A percentile compares a stretch with the other conserved stretches of the same genome.
phyloP scores from a whole-genome alignment of 53 echinoderm and acorn worm genomes.

The Mesocentrotus franciscanus region DNA sequence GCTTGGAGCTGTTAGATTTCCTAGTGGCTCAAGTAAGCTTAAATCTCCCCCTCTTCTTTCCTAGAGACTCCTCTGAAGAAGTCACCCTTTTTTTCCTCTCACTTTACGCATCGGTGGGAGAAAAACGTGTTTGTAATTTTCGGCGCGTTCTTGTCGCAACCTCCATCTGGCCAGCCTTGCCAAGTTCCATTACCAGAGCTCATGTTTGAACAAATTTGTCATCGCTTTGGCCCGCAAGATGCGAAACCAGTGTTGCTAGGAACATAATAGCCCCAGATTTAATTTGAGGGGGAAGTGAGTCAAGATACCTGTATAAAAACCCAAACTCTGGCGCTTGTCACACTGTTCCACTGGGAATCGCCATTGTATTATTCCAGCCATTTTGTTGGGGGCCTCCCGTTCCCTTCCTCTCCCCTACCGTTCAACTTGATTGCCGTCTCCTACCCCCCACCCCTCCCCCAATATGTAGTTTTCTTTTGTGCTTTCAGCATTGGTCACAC shows the following conservation, averaged over 20 bases:
- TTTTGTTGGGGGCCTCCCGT: slow-evolving; percentile 52
- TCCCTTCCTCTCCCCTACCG: slow-evolving; percentile 42
- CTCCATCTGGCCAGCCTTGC: slow-evolving; percentile 60
- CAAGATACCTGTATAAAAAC: slow-evolving; percentile 67
- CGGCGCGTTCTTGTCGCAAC: slow-evolving; percentile 47
- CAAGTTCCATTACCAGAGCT: slow-evolving; percentile 63
- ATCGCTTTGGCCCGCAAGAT: slow-evolving; percentile 65
- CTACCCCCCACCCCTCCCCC: slow-evolving; percentile 37
- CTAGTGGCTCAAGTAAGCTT: slow-evolving; percentile 50
- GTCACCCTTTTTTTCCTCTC: slow-evolving; percentile 26
- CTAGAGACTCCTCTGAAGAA: not conserved
- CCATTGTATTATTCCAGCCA: slow-evolving; percentile 58
- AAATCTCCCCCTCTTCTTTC: slow-evolving; percentile 49
- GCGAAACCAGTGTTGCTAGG: slow-evolving; percentile 62
- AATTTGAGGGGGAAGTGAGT: slow-evolving; percentile 66
- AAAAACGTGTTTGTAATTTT: slow-evolving; percentile 68
- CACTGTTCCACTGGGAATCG: slow-evolving; percentile 44
- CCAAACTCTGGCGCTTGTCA: slow-evolving; percentile 66
- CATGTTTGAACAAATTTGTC: slow-evolving; percentile 71
- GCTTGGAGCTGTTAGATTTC: slow-evolving; percentile 40
- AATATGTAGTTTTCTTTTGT: slow-evolving; percentile 6
- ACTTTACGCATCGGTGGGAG: slow-evolving; percentile 56
- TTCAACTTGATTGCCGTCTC: slow-evolving; percentile 44
- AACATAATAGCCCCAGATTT: slow-evolving; percentile 70
- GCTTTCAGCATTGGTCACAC: slow-evolving; percentile 14